Evolutionary conservation across 1,140 invertebrate genomes (phyloP).

Genomic region (Metaphire vulgaris): DNA sequence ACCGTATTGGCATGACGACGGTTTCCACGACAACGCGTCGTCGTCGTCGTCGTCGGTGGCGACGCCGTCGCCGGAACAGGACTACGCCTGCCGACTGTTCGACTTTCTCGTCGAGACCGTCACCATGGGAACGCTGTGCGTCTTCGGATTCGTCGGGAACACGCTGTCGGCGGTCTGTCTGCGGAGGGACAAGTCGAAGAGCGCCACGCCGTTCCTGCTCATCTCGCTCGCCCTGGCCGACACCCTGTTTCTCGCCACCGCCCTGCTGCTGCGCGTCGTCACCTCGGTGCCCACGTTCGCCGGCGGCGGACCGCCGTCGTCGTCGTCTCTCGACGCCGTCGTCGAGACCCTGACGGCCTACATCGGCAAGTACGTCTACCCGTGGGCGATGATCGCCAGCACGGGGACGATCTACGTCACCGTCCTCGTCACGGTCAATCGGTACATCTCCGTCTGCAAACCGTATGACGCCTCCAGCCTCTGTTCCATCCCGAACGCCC

Average conservation of each 20-base stretch:
- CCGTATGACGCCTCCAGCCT: slow-evolving; percentile 73
- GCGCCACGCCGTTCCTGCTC: slow-evolving; percentile 55
- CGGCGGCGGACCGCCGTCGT: slow-evolving; percentile 58
- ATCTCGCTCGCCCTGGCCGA: slow-evolving; percentile 86
- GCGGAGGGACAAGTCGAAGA: slow-evolving; percentile 19
- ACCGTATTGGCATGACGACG: no score
- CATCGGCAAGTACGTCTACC: slow-evolving; percentile 66
- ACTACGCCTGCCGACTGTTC: slow-evolving; percentile 20
- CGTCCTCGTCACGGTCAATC: slow-evolving; percentile 82
- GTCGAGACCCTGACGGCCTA: slow-evolving; percentile 60
- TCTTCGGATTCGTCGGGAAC: slow-evolving; percentile 77
- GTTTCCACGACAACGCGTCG: no score
- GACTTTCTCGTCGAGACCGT: slow-evolving; percentile 68
- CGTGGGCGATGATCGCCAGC: slow-evolving; percentile 72
- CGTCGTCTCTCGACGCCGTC: slow-evolving; percentile 69
- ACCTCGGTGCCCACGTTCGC: slow-evolving; percentile 72
- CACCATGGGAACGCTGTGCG: slow-evolving; percentile 67
- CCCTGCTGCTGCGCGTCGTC: slow-evolving; percentile 75
- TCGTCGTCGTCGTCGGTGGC: no score
- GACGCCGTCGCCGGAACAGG: background rate
- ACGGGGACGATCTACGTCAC: slow-evolving; percentile 87
- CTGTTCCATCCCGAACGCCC: slow-evolving; percentile 78
- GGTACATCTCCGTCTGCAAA: slow-evolving; percentile 87
- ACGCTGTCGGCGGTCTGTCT: slow-evolving; percentile 78
- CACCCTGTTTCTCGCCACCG: slow-evolving; percentile 74